phyloP scores from a whole-genome alignment of 2,888 invertebrate species.

The Euzetes globulus region DNA sequence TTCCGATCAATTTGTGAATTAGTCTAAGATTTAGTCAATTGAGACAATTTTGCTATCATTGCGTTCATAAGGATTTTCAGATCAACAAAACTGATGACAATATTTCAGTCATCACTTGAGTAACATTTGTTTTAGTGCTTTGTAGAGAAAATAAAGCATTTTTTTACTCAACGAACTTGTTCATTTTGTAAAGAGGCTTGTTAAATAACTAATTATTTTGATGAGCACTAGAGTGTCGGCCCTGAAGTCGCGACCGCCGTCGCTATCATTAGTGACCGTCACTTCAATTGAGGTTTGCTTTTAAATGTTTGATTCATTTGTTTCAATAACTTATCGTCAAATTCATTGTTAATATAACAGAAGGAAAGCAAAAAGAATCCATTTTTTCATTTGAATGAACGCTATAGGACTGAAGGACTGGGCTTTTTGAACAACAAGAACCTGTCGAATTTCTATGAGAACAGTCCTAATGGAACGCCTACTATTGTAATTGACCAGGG shows the following conservation, averaged over 20 bases:
- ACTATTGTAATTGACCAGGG: not conserved
- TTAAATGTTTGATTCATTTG: not conserved
- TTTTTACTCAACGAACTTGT: too few relatives aligned
- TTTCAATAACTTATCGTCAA: not conserved
- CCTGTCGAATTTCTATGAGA: not conserved
- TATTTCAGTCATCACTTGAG: too few relatives aligned
- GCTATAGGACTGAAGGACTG: not conserved
- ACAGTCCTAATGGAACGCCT: not conserved
- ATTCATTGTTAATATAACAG: not conserved
- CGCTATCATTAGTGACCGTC: constrained; percentile 10
- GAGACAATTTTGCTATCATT: too few relatives aligned
- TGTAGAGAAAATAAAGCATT: too few relatives aligned
- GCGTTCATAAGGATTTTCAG: too few relatives aligned
- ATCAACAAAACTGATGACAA: too few relatives aligned
- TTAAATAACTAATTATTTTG: too few relatives aligned
- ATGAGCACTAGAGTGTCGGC: not conserved
- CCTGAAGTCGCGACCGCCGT: not conserved
- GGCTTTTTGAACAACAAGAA: not conserved
- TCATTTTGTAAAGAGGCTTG: too few relatives aligned
- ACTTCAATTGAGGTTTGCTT: not conserved
- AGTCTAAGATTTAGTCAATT: too few relatives aligned
- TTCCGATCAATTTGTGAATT: too few relatives aligned
- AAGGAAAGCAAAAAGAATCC: not conserved
- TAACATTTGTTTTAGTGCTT: too few relatives aligned
- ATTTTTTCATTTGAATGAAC: not conserved